phyloP scores from a whole-genome alignment of 2,797 vertebrate species.

The Benthosema pterotum region DNA sequence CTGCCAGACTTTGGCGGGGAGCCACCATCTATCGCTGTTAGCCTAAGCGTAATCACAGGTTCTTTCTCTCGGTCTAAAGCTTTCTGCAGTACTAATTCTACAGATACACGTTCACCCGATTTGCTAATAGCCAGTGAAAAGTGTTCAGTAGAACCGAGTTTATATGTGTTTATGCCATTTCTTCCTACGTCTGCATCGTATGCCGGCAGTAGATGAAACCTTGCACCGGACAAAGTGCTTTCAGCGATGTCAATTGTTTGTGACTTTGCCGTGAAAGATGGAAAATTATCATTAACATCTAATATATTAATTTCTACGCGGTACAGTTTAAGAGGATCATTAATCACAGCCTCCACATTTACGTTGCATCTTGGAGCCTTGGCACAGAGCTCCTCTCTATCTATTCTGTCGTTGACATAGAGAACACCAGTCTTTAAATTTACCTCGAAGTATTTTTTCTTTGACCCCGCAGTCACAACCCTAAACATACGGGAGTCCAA shows the following conservation, averaged over 20 bases:
- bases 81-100: conserved; percentile 80
- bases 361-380: conserved; percentile 29
- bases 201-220: conserved; percentile 70
- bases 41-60: conserved; percentile 63
- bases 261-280: conserved; percentile 66
- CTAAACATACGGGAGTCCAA: conserved; percentile 57
- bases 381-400: conserved; percentile 46
- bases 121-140: conserved; percentile 80
- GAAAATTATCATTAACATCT: conserved; percentile 53
- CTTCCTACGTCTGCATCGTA: conserved; percentile 74
- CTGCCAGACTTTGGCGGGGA: conserved; percentile 63
- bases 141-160: conserved; percentile 76
- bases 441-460: conserved; percentile 51
- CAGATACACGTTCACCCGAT: conserved; percentile 77
- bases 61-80: conserved; percentile 76
- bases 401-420: conserved; percentile 37
- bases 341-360: conserved; percentile 30
- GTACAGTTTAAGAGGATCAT: conserved; percentile 25
- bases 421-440: conserved; percentile 49
- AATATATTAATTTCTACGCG: conserved; percentile 24
- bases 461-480: conserved; percentile 47
- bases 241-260: conserved; percentile 77
- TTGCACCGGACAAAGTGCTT: conserved; percentile 70
- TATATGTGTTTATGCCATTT: conserved; percentile 16
- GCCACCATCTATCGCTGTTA: conserved; percentile 74